Evolutionary conservation across 2,113 vertebrate genomes (phyloP), one percentile per base, ranked within the genome.

Genomic region (Strix aluco): DNA sequence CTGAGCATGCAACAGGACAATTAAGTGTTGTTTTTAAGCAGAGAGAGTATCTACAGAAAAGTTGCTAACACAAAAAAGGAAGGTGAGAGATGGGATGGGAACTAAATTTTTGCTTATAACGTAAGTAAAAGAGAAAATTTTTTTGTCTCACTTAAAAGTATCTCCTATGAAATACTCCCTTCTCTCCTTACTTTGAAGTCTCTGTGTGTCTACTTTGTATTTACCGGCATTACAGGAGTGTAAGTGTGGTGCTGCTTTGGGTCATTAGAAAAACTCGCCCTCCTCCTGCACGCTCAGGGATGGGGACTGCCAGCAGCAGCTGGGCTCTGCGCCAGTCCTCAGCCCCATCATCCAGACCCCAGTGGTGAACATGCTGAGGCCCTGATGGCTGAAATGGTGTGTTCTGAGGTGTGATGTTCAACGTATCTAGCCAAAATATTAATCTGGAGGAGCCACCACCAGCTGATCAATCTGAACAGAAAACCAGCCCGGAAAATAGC

Each of bases 201-300:
- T 81, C 15, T n/a, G 2, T 47, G 17, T 70, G 19, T n/a, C 44
- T 91, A 0, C 5, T 79, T 26, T 26, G 14, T 52, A 22, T n/a
- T 69, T 69, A 38, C 27, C 49, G 34, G 17, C 5, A 1, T 3
- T 61, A 69, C 23, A 71, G 19, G 7, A 13, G 5, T 61, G 27
- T 54, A 62, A 42, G 9, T 57, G 15, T 62, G 15, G 4, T 70
- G 27, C 23, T 73, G 27, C 23, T 65, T 69, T 32, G 40, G 34
- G n/a, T 40, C 26, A 21, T 40, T 29, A n/a, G 47, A 27, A 58
- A 83, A 67, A 30, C 7, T 61, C 81, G 20, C 9, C 30, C 18
- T 52, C 18, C 2, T 27, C 32, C n/a, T 80, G 15, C n/a, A 15
- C 0, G 0, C 23, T 15, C 0, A 0, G 26, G 15, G 21, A 19